Percentiles rank a stretch among this genome's conserved stretches.
phyloP scores from a whole-genome alignment of 2,113 vertebrate species.

The Chaetodon trifascialis region DNA sequence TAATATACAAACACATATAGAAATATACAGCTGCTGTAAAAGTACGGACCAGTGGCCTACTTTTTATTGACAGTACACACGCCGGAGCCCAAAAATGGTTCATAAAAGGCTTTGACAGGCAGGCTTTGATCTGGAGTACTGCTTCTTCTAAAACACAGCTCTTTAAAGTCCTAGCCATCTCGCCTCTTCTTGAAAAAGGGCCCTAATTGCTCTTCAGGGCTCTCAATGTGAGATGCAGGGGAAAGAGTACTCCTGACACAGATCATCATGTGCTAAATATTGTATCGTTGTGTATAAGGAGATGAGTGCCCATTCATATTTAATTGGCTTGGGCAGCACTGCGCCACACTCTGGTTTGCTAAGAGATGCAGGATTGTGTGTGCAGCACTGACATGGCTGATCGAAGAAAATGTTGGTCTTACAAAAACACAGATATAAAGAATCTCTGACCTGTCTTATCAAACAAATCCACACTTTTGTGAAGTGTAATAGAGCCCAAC shows the following conservation, averaged over 20 bases:
- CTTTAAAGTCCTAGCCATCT: constrained; percentile 41
- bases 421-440: constrained; percentile 4
- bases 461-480: constrained; percentile 5
- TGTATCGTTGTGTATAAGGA: constrained; percentile 68
- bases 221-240: constrained; percentile 55
- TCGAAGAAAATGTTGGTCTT: neutral
- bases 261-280: constrained; percentile 73
- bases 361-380: neutral
- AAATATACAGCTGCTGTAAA: constrained; percentile 2
- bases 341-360: constrained; percentile 22
- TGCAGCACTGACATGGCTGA: neutral
- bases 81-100: constrained; percentile 21
- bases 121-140: constrained; percentile 62
- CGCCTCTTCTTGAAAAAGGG: constrained; percentile 28
- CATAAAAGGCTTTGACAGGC: constrained; percentile 34
- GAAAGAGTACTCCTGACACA: constrained; percentile 60
- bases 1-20: neutral
- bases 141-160: constrained; percentile 46
- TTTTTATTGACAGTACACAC: constrained; percentile 45
- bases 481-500: neutral
- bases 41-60: neutral
- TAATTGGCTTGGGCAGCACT: constrained; percentile 58
- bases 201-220: constrained; percentile 67
- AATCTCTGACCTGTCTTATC: neutral
- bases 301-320: constrained; percentile 75